phyloP scores from a whole-genome alignment of 2,797 vertebrate genomes.

The Okamejei kenojei region DNA sequence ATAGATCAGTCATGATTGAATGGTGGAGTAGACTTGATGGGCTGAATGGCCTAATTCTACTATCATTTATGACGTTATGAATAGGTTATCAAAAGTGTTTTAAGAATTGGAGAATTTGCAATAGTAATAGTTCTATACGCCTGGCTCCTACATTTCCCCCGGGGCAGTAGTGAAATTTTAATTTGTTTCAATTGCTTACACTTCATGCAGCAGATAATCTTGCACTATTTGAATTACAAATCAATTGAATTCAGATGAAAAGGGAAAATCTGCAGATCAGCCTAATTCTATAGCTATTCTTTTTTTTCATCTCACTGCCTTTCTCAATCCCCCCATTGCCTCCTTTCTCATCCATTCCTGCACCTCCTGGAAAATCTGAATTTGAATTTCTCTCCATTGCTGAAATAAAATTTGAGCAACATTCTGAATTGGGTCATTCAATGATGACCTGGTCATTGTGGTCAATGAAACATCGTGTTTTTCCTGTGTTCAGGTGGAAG shows the following conservation, averaged over 20 bases:
- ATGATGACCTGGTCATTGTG: not conserved
- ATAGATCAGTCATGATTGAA: too few relatives aligned
- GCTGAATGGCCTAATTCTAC: not conserved
- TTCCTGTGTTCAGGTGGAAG: conserved; percentile 73
- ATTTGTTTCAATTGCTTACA: too few relatives aligned
- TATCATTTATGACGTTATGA: too few relatives aligned
- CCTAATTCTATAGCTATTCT: too few relatives aligned
- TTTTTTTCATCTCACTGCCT: not conserved
- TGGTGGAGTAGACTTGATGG: too few relatives aligned
- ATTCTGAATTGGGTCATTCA: not conserved
- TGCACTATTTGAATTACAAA: too few relatives aligned
- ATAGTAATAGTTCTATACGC: not conserved
- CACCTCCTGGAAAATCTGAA: not conserved
- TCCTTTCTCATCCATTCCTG: not conserved
- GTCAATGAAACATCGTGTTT: not conserved
- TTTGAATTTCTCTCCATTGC: not conserved
- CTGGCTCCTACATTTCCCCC: too few relatives aligned
- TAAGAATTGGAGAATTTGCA: not conserved
- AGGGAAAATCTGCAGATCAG: too few relatives aligned
- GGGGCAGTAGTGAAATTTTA: too few relatives aligned
- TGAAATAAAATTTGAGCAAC: not conserved
- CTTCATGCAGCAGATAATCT: too few relatives aligned
- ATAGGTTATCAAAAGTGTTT: too few relatives aligned
- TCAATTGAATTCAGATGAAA: too few relatives aligned
- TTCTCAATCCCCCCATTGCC: not conserved